Base-by-base conservation (phyloP, 1,140 invertebrate genomes). In the Drosophila kepulauana region DNA sequence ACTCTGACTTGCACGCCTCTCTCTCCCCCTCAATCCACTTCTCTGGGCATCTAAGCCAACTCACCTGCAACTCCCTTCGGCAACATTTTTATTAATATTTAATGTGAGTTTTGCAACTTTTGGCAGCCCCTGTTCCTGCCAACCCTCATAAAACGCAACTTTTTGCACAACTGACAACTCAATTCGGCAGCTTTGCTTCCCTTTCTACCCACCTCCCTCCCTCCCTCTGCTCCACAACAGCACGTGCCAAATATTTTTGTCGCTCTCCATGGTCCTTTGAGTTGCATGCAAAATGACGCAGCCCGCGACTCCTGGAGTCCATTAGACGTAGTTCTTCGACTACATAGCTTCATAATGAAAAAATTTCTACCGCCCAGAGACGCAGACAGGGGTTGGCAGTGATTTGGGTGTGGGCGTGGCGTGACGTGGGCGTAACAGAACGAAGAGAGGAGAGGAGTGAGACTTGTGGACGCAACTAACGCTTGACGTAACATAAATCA, bases 41-140 rank as follows among this genome's bases (percentile, higher is more conserved):
- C 11, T 35, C 54, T 35, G 45, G 49, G 43, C 64, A 65, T 56
- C 15, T 33, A 38, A 15, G 20, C 13, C 38, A 45, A n/a, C 66
- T 69, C 73, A 87, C 84, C 84, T 87, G 82, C 66, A 75, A 80
- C 57, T 88, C 84, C 85, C 84, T 62, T 64, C 64, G 81, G 85
- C 76, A 85, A 81, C 86, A 85, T 88, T 88, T 88, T 88, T 88
- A 88, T 88, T 89, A 88, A 88, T 88, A 88, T 88, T 88, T 88
- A 88, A 88, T 88, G 81, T 65, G 85, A 84, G 78, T 88, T 87
- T 86, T 56, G 81, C 78, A 81, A 88, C 82, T 82, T 89, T 89
- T 68, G 57, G 43, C 74, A 66, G 38, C 20, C 68, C 56, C 49
- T 63, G 54, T 56, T 25, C 58, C 68, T 63, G 69, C 57, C 85